Percentiles rank a stretch among this genome's conserved stretches.
These are phyloP conservation scores for Macrobrachium nipponense DNA, from an alignment of 1,140 invertebrate genomes.

Conservation along the genomic window DNA sequence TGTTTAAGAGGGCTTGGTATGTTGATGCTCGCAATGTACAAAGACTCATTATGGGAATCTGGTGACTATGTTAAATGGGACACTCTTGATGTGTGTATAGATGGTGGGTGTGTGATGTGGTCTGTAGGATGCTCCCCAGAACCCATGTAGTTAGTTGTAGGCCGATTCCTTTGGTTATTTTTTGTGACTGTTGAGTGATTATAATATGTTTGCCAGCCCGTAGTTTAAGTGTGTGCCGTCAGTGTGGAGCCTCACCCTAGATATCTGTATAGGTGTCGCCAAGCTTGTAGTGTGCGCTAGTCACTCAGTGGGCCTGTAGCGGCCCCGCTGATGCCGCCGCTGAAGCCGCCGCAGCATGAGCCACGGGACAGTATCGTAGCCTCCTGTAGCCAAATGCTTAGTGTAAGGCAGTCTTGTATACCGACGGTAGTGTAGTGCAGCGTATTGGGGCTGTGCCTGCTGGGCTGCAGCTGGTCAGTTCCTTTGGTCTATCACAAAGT, in stretches of 20 bases:
- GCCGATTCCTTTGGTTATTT: conserved; percentile 51
- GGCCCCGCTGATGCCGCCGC: conserved; percentile 35
- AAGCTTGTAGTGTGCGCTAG: conserved; percentile 55
- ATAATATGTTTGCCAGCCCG: conserved; percentile 47
- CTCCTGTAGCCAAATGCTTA: conserved; percentile 57
- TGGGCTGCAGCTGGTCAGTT: not conserved
- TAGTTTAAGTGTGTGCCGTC: conserved; percentile 56
- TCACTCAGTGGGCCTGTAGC: conserved; percentile 43
- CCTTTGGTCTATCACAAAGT: not conserved
- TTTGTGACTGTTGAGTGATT: conserved; percentile 58
- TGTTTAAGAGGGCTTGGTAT: conserved; percentile 59
- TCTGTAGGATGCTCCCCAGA: conserved; percentile 41
- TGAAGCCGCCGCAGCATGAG: conserved; percentile 42
- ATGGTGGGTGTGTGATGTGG: conserved; percentile 45
- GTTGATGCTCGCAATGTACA: conserved; percentile 63
- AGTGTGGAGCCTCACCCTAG: conserved; percentile 54
- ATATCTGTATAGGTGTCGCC: conserved; percentile 55
- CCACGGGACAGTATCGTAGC: conserved; percentile 44
- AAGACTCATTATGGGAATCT: conserved; percentile 55
- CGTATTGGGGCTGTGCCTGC: conserved; percentile 13
- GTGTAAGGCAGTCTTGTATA: conserved; percentile 58
- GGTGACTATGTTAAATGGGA: conserved; percentile 53
- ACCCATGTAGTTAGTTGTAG: conserved; percentile 49
- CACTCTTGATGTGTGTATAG: conserved; percentile 51
- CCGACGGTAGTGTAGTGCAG: conserved; percentile 49